Evolutionary conservation across 2,797 vertebrate genomes (phyloP), one percentile per base, ranked within the genome.

Genomic region (Macropodus opercularis): DNA sequence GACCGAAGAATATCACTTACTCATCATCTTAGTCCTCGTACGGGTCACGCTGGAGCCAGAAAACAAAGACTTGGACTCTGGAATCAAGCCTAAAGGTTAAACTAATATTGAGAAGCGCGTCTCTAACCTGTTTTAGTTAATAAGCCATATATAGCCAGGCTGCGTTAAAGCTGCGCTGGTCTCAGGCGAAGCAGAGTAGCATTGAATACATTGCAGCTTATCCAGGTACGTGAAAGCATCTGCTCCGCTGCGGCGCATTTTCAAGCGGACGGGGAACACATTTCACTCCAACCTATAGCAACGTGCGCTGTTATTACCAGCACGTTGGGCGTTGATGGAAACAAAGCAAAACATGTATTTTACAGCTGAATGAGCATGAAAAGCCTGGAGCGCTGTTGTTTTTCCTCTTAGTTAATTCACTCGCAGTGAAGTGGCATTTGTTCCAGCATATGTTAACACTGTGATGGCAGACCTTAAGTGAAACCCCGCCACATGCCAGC

Each of bases 401-500:
- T 15, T 15, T 39, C 32, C 31, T 13, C 21, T 9, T 3, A 41
- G 47, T 24, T 22, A 24, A 68, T 38, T 59, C 50, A 31, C 42
- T 18, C 1, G 43, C 31, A 19, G 34, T 23, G 46, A 17, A 23
- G 55, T 12, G n/a, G 54, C 80, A 85, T 81, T 80, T 86, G 78
- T 65, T 34, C 18, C 53, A 63, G 50, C 86, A 85, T 86, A 81
- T 85, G 88, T 63, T 74, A 27, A 21, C 10, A 5, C 19, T 32
- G 23, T 53, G 62, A 59, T 47, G 63, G 75, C 69, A 48, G 69
- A 54, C 51, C 44, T 58, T 38, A 49, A 63, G 69, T 63, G 52
- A 63, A 47, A 57, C 24, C 51, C 9, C 13, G 15, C 77, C 80
- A 72, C 79, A 77, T 80, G 75, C 44, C 63, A 44, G 58, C 17